Conservation (phyloP, 2,113 vertebrate species). For the Holacanthus passer region DNA sequence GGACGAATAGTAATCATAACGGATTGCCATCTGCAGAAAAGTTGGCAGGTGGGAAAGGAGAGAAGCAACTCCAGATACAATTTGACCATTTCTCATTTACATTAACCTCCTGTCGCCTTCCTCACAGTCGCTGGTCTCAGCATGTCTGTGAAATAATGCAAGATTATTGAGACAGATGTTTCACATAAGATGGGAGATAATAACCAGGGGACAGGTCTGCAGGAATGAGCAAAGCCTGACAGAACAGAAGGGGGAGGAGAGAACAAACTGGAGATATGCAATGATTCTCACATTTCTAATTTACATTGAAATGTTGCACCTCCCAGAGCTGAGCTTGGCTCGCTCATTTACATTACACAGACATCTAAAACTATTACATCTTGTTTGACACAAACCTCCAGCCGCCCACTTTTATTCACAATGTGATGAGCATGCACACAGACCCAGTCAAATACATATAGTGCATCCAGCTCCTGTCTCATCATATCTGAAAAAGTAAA, state of each 20-base stretch:
- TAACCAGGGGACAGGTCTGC: slow-evolving; percentile 17
- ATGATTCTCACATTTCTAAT: slow-evolving; percentile 45
- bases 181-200: slow-evolving; percentile 46
- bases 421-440: slow-evolving; percentile 16
- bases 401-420: slow-evolving; percentile 32
- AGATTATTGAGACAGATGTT: slow-evolving; percentile 66
- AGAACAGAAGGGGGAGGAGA: slow-evolving; percentile 23
- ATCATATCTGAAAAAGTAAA: slow-evolving; percentile 3
- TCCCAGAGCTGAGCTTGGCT: slow-evolving; percentile 23
- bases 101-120: slow-evolving; percentile 57
- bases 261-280: slow-evolving; percentile 19
- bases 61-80: slow-evolving; percentile 22
- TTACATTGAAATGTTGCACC: slow-evolving; percentile 51
- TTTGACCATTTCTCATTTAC: slow-evolving; percentile 59
- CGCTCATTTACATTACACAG: slow-evolving; percentile 63
- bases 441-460: slow-evolving; percentile 11
- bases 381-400: slow-evolving; percentile 37
- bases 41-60: slow-evolving; percentile 22
- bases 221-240: slow-evolving; percentile 10
- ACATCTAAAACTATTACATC: slow-evolving; percentile 39
- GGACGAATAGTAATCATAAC: slow-evolving; percentile 58
- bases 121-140: slow-evolving; percentile 53
- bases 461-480: neutral
- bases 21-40: slow-evolving; percentile 53
- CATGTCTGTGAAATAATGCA: slow-evolving; percentile 40